phyloP scores from a whole-genome alignment of 2,888 invertebrate species.

The Dichetophora obliterata region DNA sequence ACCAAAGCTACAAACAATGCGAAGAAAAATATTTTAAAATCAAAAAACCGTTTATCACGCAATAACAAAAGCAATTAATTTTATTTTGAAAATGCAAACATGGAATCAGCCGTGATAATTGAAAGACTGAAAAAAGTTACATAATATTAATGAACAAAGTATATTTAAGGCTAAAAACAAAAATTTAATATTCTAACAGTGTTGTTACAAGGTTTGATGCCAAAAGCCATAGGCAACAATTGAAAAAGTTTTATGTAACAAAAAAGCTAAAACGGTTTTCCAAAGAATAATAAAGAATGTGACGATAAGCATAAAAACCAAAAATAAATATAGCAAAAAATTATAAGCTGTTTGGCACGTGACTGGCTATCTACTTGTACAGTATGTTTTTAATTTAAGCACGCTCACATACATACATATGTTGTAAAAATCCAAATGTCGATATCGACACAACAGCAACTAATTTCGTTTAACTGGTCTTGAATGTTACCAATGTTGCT shows the following conservation, averaged over 20 bases:
- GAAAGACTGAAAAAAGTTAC: conserved; percentile 11
- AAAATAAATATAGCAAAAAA: conserved; percentile 11
- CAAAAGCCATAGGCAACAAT: not conserved
- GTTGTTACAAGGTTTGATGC: not conserved
- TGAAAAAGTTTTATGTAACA: not conserved
- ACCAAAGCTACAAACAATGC: too few relatives aligned
- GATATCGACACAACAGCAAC: too few relatives aligned
- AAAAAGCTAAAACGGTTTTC: too few relatives aligned
- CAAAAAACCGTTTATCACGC: not conserved
- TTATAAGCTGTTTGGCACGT: conserved; percentile 26
- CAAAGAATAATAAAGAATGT: not conserved
- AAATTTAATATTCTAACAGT: not conserved
- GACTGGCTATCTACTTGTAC: not conserved
- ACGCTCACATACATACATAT: too few relatives aligned
- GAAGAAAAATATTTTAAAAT: too few relatives aligned
- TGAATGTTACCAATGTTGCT: too few relatives aligned
- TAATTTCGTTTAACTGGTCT: too few relatives aligned
- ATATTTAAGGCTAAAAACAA: not conserved
- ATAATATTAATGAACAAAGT: not conserved
- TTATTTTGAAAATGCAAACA: not conserved
- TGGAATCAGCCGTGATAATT: not conserved
- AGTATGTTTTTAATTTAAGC: too few relatives aligned
- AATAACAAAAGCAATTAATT: not conserved
- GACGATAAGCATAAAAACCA: not conserved
- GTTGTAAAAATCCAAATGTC: too few relatives aligned